Percentiles rank a stretch among this genome's conserved stretches.
Conservation (phyloP, 2,797 vertebrate species). For the Chloroceryle amazona region DNA sequence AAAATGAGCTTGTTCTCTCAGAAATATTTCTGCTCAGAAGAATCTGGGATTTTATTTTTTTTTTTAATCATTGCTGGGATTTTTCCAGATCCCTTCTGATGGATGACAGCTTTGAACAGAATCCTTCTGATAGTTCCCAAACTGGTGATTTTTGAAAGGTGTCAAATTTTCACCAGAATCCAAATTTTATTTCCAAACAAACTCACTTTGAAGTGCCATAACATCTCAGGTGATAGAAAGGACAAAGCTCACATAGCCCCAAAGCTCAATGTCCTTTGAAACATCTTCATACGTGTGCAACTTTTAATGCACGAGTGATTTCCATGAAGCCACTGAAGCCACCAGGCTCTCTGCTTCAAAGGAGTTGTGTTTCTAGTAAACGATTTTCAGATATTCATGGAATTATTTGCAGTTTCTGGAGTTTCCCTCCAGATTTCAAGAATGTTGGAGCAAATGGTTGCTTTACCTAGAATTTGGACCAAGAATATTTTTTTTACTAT, state of each 20-base stretch:
- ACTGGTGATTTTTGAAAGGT: accelerated
- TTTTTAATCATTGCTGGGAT: neutral
- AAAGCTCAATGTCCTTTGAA: accelerated
- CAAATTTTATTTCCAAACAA: neutral
- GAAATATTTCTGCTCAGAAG: neutral
- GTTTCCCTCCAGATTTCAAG: neutral
- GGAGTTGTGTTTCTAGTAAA: neutral
- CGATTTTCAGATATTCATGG: neutral
- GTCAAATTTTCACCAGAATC: neutral
- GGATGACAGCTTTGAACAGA: neutral
- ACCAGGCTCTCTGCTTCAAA: neutral
- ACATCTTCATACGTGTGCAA: neutral
- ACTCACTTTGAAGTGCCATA: accelerated
- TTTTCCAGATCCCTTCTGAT: neutral
- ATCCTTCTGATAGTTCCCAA: neutral
- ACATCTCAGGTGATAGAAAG: neutral
- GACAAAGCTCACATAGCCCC: neutral
- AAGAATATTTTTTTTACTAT: neutral
- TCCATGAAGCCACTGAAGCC: neutral
- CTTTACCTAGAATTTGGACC: neutral
- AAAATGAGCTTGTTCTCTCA: neutral
- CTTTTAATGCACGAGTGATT: neutral
- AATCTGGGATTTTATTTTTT: neutral
- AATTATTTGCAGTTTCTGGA: neutral
- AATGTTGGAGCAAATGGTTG: accelerated